Evolutionary conservation across 2,888 invertebrate genomes (phyloP).

Genomic region (Caenorhabditis sp.): DNA sequence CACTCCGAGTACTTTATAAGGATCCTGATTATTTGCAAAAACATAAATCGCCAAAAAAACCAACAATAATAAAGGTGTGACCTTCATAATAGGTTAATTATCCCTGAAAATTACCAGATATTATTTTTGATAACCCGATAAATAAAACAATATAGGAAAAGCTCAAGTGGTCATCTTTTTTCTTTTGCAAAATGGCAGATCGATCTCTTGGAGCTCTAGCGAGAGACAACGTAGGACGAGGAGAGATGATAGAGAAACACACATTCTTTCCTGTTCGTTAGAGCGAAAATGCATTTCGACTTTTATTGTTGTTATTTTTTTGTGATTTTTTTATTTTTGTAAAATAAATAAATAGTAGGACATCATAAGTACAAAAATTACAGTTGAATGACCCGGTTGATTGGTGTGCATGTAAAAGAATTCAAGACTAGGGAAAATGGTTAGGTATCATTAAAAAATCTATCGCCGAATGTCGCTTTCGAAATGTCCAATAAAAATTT

Average conservation of each 20-base stretch:
- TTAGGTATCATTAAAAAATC: slow-evolving; percentile 44
- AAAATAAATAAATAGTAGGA: background rate
- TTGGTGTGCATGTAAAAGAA: background rate
- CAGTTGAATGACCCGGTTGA: background rate
- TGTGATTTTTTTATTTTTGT: background rate
- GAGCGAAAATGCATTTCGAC: background rate
- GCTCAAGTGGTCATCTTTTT: background rate
- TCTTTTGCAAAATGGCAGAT: background rate
- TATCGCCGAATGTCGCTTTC: slow-evolving; percentile 31
- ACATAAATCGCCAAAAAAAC: background rate
- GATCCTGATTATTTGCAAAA: slow-evolving; percentile 40
- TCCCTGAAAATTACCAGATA: background rate
- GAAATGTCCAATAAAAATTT: slow-evolving; percentile 40
- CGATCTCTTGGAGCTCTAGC: background rate
- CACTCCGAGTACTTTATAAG: slow-evolving; percentile 78
- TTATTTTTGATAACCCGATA: background rate
- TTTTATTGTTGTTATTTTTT: background rate
- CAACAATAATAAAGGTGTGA: background rate
- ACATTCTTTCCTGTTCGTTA: background rate
- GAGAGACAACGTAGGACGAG: background rate
- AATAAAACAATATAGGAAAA: background rate
- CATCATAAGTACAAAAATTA: background rate
- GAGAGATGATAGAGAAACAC: background rate
- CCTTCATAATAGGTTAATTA: background rate
- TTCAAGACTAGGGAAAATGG: background rate